phyloP scores from a whole-genome alignment of 1,140 invertebrate genomes.

The Lepidurus apus region DNA sequence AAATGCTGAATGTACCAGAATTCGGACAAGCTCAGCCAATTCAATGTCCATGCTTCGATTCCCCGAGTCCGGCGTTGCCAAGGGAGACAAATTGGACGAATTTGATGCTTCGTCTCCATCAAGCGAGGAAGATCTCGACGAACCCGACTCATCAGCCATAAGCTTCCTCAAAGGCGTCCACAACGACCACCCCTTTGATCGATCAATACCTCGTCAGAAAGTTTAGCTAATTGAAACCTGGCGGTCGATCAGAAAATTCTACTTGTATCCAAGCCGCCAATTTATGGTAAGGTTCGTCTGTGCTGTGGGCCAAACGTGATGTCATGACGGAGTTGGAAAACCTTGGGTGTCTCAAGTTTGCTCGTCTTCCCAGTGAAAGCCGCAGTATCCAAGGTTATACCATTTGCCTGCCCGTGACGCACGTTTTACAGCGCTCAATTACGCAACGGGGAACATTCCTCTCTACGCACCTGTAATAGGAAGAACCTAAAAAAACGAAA shows the following conservation, averaged over 20 bases:
- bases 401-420: not conserved
- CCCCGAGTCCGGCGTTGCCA: not conserved
- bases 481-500: not conserved
- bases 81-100: conserved; percentile 18
- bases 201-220: conserved; percentile 15
- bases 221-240: not conserved
- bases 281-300: conserved; percentile 7
- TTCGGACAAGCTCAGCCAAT: not conserved
- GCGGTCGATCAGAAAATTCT: not conserved
- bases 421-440: not conserved
- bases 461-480: not conserved
- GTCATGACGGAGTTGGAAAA: not conserved
- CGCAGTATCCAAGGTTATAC: not conserved
- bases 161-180: not conserved
- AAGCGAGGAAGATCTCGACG: not conserved
- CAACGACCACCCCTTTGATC: conserved; percentile 7
- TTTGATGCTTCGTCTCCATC: conserved; percentile 1
- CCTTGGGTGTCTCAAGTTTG: not conserved
- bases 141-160: not conserved
- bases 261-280: conserved; percentile 13
- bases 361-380: not conserved
- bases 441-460: not conserved
- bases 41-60: not conserved
- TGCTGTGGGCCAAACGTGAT: not conserved
- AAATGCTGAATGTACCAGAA: not conserved